Evolutionary conservation across 1,140 invertebrate species (phyloP), one percentile per base, ranked within the genome.

Genomic region (Drosophila chauvacae): DNA sequence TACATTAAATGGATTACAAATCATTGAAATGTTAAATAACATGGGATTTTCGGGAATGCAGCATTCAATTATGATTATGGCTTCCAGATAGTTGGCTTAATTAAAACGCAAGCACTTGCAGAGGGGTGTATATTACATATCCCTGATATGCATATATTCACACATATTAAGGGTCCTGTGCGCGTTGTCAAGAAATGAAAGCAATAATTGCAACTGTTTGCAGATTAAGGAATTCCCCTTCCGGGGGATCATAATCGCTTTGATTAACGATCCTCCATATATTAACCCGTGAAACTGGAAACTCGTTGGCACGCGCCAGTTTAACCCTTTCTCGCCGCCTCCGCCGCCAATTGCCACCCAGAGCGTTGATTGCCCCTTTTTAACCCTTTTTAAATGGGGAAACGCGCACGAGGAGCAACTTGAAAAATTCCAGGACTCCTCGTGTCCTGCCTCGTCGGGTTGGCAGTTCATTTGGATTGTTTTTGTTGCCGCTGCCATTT

Each of bases 401-500:
- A 55, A 55, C 14, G 55, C 13, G 26, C 26, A 4, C 50, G 28
- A 20, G 57, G 33, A 39, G 45, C 47, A 59, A 72, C 65, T 71
- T 72, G 53, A 50, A 73, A 51, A 72, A 73, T 73, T 73, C 70
- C 69, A 35, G 66, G 33, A 48, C 44, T 60, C 11, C 66, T 72
- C 37, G 65, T 28, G 50, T 64, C 53, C 37, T 18, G 51, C 60
- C 42, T 33, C 60, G 59, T 58, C 18, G 63, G 63, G 64, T 42
- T 61, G 42, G 30, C 74, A 77, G 74, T 81, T 81, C 62, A 82
- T 74, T 83, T 73, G 59, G 57, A 69, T 58, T 74, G 35, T 77
- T 73, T 77, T 69, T 33, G 35, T 61, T 70, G 41, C 47, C 30
- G 7, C 45, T 41, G 30, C 45, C 55, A 62, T 63, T 59, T 41